Evolutionary conservation across 2,888 invertebrate genomes (phyloP), one percentile per base, ranked within the genome.

Genomic region (Eupithecia pulchellata): DNA sequence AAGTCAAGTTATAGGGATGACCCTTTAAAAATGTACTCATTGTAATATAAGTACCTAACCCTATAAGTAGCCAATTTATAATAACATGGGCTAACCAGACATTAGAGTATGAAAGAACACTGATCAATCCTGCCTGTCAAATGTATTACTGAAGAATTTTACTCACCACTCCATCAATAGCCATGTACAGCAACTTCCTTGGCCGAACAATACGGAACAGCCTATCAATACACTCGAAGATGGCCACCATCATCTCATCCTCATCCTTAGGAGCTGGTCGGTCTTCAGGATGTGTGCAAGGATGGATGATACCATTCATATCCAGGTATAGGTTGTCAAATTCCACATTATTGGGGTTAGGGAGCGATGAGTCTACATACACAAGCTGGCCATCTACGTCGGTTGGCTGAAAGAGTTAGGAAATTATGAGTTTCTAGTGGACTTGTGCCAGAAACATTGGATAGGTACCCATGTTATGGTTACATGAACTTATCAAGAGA

Each of bases 301-400:
- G 99, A 94, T 99, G 99, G 82, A 99, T 99, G 79, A 99, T 99
- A 0, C 99, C 99, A 88, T 99, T 99, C 99, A 99, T 99, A 86
- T 99, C 99, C 85, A 99, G 93, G 89, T 99, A 99, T 9, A 99
- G 93, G 91, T 99, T 99, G 91, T 99, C 99, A 95, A 99, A 99
- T 93, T 99, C 99, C 9, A 99, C 95, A 29, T 97, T 97, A 95
- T 99, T 99, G 9, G 99, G 99, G 95, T 99, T 99, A 1, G 99
- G 97, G 79, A 97, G 94, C 0, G 97, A 96, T 1, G 97, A 95
- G 91, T 99, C 98, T 34, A 97, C 95, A 47, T 97, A 97, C 34
- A 97, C 95, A 63, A 95, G 95, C 34, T 96, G 95, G 55, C 98
- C 99, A 89, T 98, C 96, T 36, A 97, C 95, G 83, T 96, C 96